Percentiles rank a stretch among this genome's conserved stretches.
Conservation (phyloP, 2,888 invertebrate species). For the Cordilura impudica region DNA sequence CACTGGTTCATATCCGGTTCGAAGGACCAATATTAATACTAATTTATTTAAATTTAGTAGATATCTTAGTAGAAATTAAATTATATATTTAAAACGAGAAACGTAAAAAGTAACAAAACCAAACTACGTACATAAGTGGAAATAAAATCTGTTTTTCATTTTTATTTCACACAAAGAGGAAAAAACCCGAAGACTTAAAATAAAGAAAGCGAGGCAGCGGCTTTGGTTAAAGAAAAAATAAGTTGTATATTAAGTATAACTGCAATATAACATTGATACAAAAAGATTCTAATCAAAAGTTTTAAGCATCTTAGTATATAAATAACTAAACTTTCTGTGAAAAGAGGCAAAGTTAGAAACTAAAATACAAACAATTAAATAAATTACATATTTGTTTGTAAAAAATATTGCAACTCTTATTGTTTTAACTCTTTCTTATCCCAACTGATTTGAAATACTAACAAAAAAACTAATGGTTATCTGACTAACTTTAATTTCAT, state of each 20-base stretch:
- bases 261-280: constrained; percentile 16
- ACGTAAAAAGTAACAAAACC: constrained; percentile 63
- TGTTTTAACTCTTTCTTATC: neutral
- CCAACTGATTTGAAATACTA: constrained; percentile 1
- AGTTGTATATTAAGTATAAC: constrained; percentile 45
- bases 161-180: constrained; percentile 45
- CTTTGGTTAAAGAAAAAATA: constrained; percentile 54
- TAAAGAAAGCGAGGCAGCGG: constrained; percentile 63
- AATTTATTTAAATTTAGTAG: constrained; percentile 60
- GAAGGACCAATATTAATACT: no score
- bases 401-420: neutral
- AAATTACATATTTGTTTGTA: constrained; percentile 4
- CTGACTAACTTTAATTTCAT: constrained; percentile 70
- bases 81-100: constrained; percentile 66
- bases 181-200: constrained; percentile 36
- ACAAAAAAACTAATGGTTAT: constrained; percentile 66
- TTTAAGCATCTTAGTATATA: constrained; percentile 27
- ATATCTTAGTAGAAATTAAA: constrained; percentile 58
- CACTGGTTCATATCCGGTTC: no score
- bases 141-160: constrained; percentile 63
- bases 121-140: constrained; percentile 50
- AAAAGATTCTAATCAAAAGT: constrained; percentile 24
- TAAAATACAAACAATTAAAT: neutral
- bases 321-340: neutral
- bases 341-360: constrained; percentile 26